phyloP scores from a whole-genome alignment of 2,797 vertebrate genomes.

The Bucorvus abyssinicus region DNA sequence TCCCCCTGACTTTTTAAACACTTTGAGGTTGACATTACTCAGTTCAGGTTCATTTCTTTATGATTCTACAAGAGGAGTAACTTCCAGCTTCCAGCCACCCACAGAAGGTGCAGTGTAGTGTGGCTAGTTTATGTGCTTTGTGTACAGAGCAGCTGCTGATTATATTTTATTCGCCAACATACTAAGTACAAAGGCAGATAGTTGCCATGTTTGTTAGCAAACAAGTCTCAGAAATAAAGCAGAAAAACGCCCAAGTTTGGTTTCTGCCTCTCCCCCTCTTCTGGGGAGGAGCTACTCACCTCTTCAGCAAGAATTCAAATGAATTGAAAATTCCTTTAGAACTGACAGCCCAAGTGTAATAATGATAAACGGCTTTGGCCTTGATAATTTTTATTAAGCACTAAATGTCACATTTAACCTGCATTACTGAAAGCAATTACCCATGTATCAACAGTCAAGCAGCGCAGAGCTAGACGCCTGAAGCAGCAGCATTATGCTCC shows the following conservation, averaged over 20 bases:
- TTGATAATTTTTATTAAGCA: constrained; percentile 90
- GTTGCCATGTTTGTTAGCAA: constrained; percentile 16
- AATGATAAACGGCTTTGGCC: constrained; percentile 91
- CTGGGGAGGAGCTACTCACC: neutral
- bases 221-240: constrained; percentile 23
- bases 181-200: neutral
- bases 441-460: constrained; percentile 86
- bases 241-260: neutral
- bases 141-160: neutral
- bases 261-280: neutral
- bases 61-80: neutral
- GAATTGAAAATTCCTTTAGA: constrained; percentile 75
- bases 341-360: constrained; percentile 80
- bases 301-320: constrained; percentile 66
- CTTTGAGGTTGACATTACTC: neutral
- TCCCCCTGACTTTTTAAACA: neutral
- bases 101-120: neutral
- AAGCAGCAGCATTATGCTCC: constrained; percentile 77
- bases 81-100: neutral
- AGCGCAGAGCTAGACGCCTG: constrained; percentile 72
- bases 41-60: neutral
- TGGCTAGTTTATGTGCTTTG: neutral
- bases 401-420: constrained; percentile 94
- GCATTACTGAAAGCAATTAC: constrained; percentile 92
- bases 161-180: neutral